A percentile compares a stretch with the other conserved stretches of the same genome.
Conservation (phyloP, 2,888 invertebrate species). For the Macrophya alboannulata region DNA sequence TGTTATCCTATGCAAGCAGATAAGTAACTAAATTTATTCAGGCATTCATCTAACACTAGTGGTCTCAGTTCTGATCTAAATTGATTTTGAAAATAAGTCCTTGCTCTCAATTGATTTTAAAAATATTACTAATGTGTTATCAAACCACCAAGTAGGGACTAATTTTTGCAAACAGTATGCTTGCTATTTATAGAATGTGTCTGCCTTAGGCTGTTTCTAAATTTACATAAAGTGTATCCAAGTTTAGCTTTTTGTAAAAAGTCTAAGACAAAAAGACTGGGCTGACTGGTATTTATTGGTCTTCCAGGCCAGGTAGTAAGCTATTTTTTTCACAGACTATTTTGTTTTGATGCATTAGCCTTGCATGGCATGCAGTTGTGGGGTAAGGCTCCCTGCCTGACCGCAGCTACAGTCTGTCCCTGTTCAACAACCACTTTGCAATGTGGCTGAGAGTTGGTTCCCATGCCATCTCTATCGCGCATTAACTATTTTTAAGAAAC, state of each 20-base stretch:
- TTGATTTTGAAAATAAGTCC: background rate
- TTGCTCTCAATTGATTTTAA: background rate
- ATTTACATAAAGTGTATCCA: slow-evolving; percentile 50
- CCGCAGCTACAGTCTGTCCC: slow-evolving; percentile 47
- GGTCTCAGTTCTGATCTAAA: background rate
- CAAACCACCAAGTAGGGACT: background rate
- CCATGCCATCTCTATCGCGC: slow-evolving; percentile 58
- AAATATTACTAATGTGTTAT: slow-evolving; percentile 9
- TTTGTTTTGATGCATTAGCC: slow-evolving; percentile 56
- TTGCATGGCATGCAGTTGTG: slow-evolving; percentile 55
- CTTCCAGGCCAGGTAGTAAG: slow-evolving; percentile 48
- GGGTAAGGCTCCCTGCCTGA: slow-evolving; percentile 49
- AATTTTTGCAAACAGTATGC: slow-evolving; percentile 23
- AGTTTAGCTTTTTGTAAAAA: slow-evolving; percentile 45
- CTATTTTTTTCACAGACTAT: slow-evolving; percentile 56
- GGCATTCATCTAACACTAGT: background rate
- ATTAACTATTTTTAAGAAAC: slow-evolving; percentile 58
- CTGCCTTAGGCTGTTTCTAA: slow-evolving; percentile 51
- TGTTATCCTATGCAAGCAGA: background rate
- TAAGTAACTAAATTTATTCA: slow-evolving; percentile 3
- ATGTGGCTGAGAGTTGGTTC: slow-evolving; percentile 57
- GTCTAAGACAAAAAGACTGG: slow-evolving; percentile 40
- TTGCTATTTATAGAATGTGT: slow-evolving; percentile 40
- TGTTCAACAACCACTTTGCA: slow-evolving; percentile 55
- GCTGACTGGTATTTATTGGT: slow-evolving; percentile 46